These are phyloP conservation scores for Argyresthia goedartella DNA, from an alignment of 2,888 invertebrate genomes.

Conservation along the genomic window DNA sequence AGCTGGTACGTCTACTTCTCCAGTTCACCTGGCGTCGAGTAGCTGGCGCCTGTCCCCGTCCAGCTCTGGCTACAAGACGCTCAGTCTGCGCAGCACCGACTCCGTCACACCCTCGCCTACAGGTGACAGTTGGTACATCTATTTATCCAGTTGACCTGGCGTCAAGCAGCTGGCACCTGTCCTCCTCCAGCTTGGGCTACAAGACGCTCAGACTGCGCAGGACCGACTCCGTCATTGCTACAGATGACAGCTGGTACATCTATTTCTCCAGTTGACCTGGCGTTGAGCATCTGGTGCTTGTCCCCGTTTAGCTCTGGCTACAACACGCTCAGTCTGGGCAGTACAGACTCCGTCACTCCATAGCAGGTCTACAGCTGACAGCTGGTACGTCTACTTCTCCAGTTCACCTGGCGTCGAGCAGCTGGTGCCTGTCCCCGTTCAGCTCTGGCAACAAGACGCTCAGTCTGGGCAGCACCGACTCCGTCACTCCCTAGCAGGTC, in stretches of 20 bases:
- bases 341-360: too few relatives aligned
- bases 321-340: slow-evolving; percentile 79
- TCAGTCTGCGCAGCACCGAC: slow-evolving; percentile 78
- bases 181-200: slow-evolving; percentile 83
- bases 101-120: slow-evolving; percentile 85
- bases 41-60: slow-evolving; percentile 80
- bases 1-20: background rate
- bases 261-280: slow-evolving; percentile 43
- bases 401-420: slow-evolving; percentile 60
- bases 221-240: slow-evolving; percentile 83
- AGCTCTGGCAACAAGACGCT: slow-evolving; percentile 84
- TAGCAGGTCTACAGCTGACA: too few relatives aligned
- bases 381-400: slow-evolving; percentile 2
- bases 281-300: slow-evolving; percentile 72
- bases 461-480: slow-evolving; percentile 78
- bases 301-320: slow-evolving; percentile 84
- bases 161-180: slow-evolving; percentile 73
- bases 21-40: slow-evolving; percentile 59
- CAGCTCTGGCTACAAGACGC: slow-evolving; percentile 83
- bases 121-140: slow-evolving; percentile 43
- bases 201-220: slow-evolving; percentile 79
- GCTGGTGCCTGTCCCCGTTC: slow-evolving; percentile 79
- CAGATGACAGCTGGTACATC: slow-evolving; percentile 59
- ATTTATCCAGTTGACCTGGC: slow-evolving; percentile 47
- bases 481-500: slow-evolving; percentile 85